These are phyloP conservation scores for Acanthiza pusilla DNA, from an alignment of 2,797 vertebrate genomes.

Conservation along the genomic window DNA sequence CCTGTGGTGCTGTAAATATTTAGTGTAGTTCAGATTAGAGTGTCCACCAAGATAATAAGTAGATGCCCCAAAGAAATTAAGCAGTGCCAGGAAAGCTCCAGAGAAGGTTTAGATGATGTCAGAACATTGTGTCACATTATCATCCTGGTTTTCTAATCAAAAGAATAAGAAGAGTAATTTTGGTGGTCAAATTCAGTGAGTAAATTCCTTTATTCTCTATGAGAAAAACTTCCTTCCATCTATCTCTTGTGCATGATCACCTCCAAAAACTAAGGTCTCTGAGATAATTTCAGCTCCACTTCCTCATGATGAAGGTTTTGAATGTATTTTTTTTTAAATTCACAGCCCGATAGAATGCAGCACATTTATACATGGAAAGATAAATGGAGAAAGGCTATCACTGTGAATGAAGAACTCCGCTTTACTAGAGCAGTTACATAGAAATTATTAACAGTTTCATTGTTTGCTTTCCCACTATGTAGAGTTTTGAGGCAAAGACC, in stretches of 20 bases:
- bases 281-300: neutral
- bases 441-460: neutral
- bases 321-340: neutral
- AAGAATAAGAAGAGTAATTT: neutral
- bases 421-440: neutral
- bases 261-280: neutral
- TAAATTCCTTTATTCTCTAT: neutral
- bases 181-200: neutral
- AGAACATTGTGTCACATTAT: neutral
- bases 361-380: neutral
- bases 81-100: neutral
- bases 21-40: neutral
- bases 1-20: neutral
- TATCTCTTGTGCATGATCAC: neutral
- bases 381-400: neutral
- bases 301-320: neutral
- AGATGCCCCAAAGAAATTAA: neutral
- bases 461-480: neutral
- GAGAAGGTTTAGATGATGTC: neutral
- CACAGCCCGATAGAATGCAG: neutral
- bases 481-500: neutral
- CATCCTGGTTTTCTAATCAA: neutral
- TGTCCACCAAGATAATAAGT: neutral
- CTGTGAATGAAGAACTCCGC: neutral
- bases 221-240: neutral